Conservation (phyloP, 2,797 vertebrate species). For the Sebastes elongatus region DNA sequence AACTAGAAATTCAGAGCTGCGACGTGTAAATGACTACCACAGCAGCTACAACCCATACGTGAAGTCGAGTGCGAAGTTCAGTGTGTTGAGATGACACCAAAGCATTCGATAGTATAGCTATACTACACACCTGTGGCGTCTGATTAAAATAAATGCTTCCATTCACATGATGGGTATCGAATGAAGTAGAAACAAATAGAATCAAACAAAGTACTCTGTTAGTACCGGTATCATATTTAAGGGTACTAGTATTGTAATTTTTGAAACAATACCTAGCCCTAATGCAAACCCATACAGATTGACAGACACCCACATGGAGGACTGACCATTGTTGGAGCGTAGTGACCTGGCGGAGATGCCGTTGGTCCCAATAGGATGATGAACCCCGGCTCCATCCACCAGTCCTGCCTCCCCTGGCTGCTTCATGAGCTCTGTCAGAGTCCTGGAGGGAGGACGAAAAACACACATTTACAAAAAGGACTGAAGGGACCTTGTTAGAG, state of each 20-base stretch:
- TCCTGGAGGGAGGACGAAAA: conserved; percentile 75
- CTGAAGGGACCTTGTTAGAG: not conserved
- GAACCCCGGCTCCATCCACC: conserved; percentile 82
- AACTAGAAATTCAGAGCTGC: no score
- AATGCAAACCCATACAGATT: not conserved
- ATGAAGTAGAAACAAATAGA: no score
- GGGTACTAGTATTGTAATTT: not conserved
- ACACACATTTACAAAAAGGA: conserved; percentile 8
- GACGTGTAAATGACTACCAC: no score
- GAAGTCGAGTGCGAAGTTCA: no score
- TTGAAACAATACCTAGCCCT: not conserved
- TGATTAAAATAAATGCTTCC: no score
- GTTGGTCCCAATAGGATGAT: conserved; percentile 88
- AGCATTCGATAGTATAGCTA: no score
- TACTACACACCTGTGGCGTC: no score
- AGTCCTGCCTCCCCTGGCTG: conserved; percentile 85
- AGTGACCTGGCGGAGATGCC: conserved; percentile 83
- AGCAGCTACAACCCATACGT: no score
- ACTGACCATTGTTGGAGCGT: conserved; percentile 87
- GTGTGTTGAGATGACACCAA: no score
- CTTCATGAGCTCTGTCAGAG: conserved; percentile 93
- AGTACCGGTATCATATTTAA: not conserved
- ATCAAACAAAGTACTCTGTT: no score
- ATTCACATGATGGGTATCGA: no score
- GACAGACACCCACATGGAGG: not conserved